Conservation (phyloP, 2,797 vertebrate genomes). For the Typhlichthys eigenmanni region DNA sequence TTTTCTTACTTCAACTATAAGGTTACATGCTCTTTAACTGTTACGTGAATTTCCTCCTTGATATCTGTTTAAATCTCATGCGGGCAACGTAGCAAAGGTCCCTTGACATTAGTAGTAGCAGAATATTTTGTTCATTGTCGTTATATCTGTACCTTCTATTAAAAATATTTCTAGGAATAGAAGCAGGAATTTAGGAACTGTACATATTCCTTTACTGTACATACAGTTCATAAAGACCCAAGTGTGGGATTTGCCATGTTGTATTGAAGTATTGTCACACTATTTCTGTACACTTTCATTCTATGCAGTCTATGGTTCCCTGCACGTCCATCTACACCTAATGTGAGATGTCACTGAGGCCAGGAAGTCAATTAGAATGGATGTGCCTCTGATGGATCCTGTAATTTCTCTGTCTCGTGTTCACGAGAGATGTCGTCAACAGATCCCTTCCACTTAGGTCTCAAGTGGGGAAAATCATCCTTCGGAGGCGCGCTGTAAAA, state of each 20-base stretch:
- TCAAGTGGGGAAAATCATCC: slow-evolving; percentile 55
- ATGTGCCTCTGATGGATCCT: slow-evolving; percentile 64
- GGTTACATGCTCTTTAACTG: background rate
- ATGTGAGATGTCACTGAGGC: slow-evolving; percentile 60
- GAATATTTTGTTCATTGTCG: too few relatives aligned
- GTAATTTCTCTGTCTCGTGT: slow-evolving; percentile 70
- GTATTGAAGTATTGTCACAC: too few relatives aligned
- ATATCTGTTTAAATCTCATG: background rate
- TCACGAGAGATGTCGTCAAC: slow-evolving; percentile 45
- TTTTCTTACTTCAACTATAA: slow-evolving; percentile 1
- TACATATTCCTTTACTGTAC: too few relatives aligned
- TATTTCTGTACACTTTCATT: too few relatives aligned
- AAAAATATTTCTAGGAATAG: too few relatives aligned
- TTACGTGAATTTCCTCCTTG: background rate
- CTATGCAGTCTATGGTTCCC: slow-evolving; percentile 32
- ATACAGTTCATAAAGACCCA: too few relatives aligned
- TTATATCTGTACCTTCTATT: too few relatives aligned
- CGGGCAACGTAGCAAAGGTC: background rate
- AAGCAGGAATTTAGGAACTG: too few relatives aligned
- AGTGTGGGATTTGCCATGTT: too few relatives aligned
- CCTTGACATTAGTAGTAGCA: background rate
- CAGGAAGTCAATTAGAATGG: slow-evolving; percentile 79
- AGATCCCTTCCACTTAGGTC: slow-evolving; percentile 38
- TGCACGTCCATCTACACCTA: slow-evolving; percentile 63
- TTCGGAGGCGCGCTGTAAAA: slow-evolving; percentile 60